phyloP scores from a whole-genome alignment of 2,113 vertebrate species.

The Mobula birostris region DNA sequence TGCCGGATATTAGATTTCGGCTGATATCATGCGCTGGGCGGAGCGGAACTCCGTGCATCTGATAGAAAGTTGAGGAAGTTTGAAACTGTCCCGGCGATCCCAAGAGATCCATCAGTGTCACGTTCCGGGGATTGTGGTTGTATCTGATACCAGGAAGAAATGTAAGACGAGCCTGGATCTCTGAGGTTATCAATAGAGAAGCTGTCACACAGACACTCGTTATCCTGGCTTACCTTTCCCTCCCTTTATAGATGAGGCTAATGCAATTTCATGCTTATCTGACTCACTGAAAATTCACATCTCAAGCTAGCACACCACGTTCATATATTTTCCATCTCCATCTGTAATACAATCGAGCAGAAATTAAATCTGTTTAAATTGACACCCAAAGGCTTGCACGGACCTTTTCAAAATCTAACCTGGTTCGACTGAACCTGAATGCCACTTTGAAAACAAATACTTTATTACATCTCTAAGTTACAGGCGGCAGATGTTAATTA shows the following conservation, averaged over 20 bases:
- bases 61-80: conserved; percentile 26
- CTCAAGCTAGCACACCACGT: not conserved
- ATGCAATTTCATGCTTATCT: conserved; percentile 37
- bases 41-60: not conserved
- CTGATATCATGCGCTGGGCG: not conserved
- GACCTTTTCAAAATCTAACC: not conserved
- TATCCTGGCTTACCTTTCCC: conserved; percentile 14
- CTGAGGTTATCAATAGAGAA: conserved; percentile 28
- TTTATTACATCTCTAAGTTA: not conserved
- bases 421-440: not conserved
- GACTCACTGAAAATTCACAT: conserved; percentile 28
- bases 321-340: not conserved
- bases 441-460: not conserved
- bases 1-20: conserved; percentile 7
- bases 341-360: not conserved
- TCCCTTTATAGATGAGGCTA: not conserved
- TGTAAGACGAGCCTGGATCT: conserved; percentile 7
- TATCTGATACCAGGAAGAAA: conserved; percentile 10
- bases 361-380: not conserved
- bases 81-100: not conserved
- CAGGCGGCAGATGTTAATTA: not conserved
- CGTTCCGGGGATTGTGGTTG: conserved; percentile 7
- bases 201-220: conserved; percentile 26
- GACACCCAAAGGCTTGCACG: not conserved
- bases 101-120: conserved; percentile 21